Conservation (phyloP, 2,888 invertebrate genomes). For the Sesia apiformis region DNA sequence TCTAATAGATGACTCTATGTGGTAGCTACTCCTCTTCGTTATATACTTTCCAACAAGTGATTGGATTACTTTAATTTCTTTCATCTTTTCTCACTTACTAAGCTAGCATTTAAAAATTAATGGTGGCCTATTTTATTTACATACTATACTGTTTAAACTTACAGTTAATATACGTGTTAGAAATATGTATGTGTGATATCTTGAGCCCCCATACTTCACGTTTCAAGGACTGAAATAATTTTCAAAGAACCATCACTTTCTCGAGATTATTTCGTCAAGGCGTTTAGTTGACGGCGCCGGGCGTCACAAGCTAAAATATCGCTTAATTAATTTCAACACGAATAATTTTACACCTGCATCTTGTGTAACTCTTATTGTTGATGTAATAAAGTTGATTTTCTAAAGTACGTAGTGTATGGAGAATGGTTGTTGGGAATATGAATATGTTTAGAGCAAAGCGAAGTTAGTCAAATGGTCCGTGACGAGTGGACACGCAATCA, state of each 20-base stretch:
- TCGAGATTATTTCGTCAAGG: constrained; percentile 50
- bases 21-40: no score
- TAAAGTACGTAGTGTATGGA: constrained; percentile 5
- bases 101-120: no score
- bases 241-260: constrained; percentile 37
- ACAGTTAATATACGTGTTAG: no score
- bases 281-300: constrained; percentile 55
- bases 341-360: constrained; percentile 11
- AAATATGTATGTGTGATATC: no score
- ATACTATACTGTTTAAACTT: no score
- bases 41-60: no score
- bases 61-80: no score
- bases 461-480: constrained; percentile 48
- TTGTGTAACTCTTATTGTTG: constrained; percentile 15
- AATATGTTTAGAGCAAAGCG: constrained; percentile 30
- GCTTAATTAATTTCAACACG: constrained; percentile 56
- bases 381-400: constrained; percentile 20
- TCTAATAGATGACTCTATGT: no score
- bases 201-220: background rate
- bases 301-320: constrained; percentile 54
- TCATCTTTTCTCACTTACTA: no score
- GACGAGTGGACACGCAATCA: constrained; percentile 48
- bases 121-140: no score
- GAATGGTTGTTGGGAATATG: constrained; percentile 18
- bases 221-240: constrained; percentile 26